Conservation (phyloP, 2,888 invertebrate species). For the Leptinotarsa tumamoca region DNA sequence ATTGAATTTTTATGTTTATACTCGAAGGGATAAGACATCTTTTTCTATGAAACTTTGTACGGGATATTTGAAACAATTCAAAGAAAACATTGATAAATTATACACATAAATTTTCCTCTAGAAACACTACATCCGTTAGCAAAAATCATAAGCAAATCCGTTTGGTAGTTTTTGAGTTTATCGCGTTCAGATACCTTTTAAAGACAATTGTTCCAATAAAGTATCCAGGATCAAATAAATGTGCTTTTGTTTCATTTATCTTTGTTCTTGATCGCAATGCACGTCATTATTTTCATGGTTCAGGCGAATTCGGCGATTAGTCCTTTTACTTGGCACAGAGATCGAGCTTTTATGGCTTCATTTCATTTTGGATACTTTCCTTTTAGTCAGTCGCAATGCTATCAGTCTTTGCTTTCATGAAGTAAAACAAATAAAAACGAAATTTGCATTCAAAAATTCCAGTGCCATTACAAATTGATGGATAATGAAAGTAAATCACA, state of each 20-base stretch:
- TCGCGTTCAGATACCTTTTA: too few species aligned
- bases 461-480: neutral
- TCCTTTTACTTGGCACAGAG: neutral
- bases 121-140: too few species aligned
- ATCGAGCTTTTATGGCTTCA: neutral
- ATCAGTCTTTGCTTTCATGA: neutral
- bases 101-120: too few species aligned
- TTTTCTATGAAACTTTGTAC: too few species aligned
- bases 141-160: too few species aligned
- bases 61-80: too few species aligned
- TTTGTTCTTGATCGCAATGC: neutral
- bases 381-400: neutral
- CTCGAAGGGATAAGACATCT: too few species aligned
- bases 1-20: too few species aligned
- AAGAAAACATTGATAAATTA: too few species aligned
- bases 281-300: neutral
- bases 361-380: constrained; percentile 4
- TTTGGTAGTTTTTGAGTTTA: too few species aligned
- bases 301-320: neutral
- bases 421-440: neutral
- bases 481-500: neutral
- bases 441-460: neutral
- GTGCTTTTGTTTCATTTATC: constrained; percentile 3
- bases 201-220: neutral
- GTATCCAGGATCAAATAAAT: too few species aligned